Base-by-base conservation (phyloP, 1,140 invertebrate genomes). In the Drosophila grimshawi region DNA sequence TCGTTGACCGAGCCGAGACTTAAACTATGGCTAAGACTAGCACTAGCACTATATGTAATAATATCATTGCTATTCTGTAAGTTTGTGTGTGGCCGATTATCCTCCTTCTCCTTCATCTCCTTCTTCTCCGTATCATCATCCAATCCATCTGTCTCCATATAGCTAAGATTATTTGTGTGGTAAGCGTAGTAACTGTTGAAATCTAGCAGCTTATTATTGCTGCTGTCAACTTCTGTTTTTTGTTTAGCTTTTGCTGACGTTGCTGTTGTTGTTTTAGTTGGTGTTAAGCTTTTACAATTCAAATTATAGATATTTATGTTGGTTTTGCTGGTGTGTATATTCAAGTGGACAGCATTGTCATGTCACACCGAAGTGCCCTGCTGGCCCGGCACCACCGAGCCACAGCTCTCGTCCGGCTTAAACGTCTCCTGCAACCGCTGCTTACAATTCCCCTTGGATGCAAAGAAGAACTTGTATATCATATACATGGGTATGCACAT, bases 401-500 rank as follows among this genome's bases (percentile, higher is more conserved):
- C 80, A 77, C 90, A 81, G 65, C 55, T 69, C 0, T 52, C 70
- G 45, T 90, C 83, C 30, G 90, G 80, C 49, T 86, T 80, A 45
- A 92, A 92, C 3, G 85, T 74, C 37, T 85, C 69, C 33, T 82
- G 71, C 41, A 91, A 10, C 3, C 92, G 76, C 60, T 89, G 56
- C 27, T 75, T 62, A 39, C 80, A 91, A 32, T 66, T 63, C 43
- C 97, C 97, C 39, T 96, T 95, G 2, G 97, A 97, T 5, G 94
- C 94, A 45, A 91, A 78, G 8, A 94, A 88, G 59, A 98, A 94
- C 92, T 97, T 97, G 93, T 97, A 98, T 60, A 98, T 92, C 29
- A 97, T 97, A 83, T 98, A 95, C 32, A 96, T 93, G 11, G 98
- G 98, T 83, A 99, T 99, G 93, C 97, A 98, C 3, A 97, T 94